These are phyloP conservation scores for Myotis davidii DNA, from an alignment of 2,113 vertebrate genomes.

Conservation along the genomic window DNA sequence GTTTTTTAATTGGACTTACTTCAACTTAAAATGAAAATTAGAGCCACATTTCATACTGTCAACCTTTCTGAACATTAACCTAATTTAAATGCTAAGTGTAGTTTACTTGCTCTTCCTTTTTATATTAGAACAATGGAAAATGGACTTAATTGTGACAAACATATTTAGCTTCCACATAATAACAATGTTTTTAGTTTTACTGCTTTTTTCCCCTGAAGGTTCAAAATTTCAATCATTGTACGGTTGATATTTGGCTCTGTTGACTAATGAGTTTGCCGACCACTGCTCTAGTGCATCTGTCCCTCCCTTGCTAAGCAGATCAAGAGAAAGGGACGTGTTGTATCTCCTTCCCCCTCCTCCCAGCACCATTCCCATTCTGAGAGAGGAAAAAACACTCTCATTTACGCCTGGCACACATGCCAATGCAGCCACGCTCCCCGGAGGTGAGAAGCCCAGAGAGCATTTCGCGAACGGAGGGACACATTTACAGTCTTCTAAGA, in stretches of 20 bases:
- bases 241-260: no score
- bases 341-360: background rate
- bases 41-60: constrained; percentile 40
- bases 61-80: constrained; percentile 38
- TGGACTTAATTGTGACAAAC: constrained; percentile 42
- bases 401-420: background rate
- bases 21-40: constrained; percentile 66
- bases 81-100: constrained; percentile 48
- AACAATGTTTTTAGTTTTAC: background rate
- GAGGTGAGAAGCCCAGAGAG: background rate
- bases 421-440: background rate
- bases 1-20: constrained; percentile 22
- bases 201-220: background rate
- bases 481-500: constrained; percentile 42
- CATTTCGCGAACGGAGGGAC: background rate
- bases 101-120: constrained; percentile 11
- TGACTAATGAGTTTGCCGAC: no score
- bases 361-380: background rate
- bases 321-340: background rate
- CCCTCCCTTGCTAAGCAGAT: background rate
- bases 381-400: background rate
- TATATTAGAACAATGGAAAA: constrained; percentile 17
- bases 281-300: no score
- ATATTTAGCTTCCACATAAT: background rate
- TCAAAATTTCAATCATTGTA: background rate